Conservation (phyloP, 2,113 vertebrate genomes). For the Petrocephalus zakoni region DNA sequence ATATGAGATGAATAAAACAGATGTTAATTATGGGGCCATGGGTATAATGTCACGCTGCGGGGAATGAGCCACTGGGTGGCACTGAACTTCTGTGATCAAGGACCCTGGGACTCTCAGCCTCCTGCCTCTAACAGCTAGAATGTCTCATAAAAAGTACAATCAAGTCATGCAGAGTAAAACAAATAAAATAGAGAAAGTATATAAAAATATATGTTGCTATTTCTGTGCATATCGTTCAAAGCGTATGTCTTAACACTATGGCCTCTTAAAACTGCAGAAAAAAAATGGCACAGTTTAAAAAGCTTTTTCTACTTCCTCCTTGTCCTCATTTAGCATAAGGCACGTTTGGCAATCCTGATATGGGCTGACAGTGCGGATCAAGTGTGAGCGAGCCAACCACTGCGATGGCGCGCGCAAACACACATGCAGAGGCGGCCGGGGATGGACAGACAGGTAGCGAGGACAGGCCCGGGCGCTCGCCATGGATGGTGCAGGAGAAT, state of each 20-base stretch:
- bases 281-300: constrained; percentile 20
- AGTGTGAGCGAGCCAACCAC: not conserved
- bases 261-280: constrained; percentile 22
- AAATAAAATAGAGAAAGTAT: constrained; percentile 20
- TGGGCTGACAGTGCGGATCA: not conserved
- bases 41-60: not conserved
- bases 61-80: not conserved
- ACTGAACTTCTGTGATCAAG: not conserved
- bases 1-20: not conserved
- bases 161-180: constrained; percentile 38
- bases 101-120: not conserved
- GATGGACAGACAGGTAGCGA: not conserved
- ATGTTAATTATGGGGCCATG: not conserved
- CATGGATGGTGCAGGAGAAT: constrained; percentile 24
- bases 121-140: not conserved
- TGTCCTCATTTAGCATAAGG: constrained; percentile 36
- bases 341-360: constrained; percentile 23
- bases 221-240: constrained; percentile 43
- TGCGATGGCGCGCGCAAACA: not conserved
- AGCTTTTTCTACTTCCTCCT: constrained; percentile 18
- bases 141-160: not conserved
- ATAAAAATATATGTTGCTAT: constrained; percentile 44
- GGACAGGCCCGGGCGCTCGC: constrained; percentile 44
- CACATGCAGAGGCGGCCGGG: not conserved
- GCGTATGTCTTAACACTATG: constrained; percentile 32